These are phyloP conservation scores for Plutella xylostella DNA, from an alignment of 2,888 invertebrate species.

Conservation along the genomic window DNA sequence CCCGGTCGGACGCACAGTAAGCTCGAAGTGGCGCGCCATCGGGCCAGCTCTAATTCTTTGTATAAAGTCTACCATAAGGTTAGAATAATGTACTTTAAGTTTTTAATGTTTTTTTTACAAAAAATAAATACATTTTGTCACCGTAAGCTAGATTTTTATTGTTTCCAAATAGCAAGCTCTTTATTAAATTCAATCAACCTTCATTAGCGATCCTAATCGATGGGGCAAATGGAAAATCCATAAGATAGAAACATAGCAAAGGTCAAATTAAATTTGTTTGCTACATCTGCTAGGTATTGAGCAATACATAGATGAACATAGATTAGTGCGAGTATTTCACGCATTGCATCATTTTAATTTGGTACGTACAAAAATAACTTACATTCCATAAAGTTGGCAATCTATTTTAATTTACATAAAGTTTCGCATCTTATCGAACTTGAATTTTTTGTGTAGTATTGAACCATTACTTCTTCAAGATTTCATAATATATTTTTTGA, in stretches of 20 bases:
- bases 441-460: too few relatives aligned
- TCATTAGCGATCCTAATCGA: too few relatives aligned
- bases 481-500: too few relatives aligned
- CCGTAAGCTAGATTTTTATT: conserved; percentile 37
- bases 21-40: conserved; percentile 56
- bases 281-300: too few relatives aligned
- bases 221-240: background rate
- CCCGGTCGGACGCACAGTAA: conserved; percentile 8
- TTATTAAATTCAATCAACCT: background rate
- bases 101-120: conserved; percentile 55
- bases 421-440: too few relatives aligned
- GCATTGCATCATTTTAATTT: too few relatives aligned
- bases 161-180: background rate
- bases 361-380: too few relatives aligned
- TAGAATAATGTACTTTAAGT: conserved; percentile 52
- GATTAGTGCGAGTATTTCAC: background rate
- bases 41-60: conserved; percentile 54
- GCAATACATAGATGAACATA: background rate
- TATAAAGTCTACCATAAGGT: conserved; percentile 62
- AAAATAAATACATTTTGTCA: conserved; percentile 71
- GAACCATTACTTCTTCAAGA: too few relatives aligned
- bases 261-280: too few relatives aligned
- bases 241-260: background rate
- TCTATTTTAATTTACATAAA: too few relatives aligned
- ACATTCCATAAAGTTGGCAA: too few relatives aligned